Base-by-base conservation (phyloP, 2,888 invertebrate species). In the Hirtodrosophila alboralis region DNA sequence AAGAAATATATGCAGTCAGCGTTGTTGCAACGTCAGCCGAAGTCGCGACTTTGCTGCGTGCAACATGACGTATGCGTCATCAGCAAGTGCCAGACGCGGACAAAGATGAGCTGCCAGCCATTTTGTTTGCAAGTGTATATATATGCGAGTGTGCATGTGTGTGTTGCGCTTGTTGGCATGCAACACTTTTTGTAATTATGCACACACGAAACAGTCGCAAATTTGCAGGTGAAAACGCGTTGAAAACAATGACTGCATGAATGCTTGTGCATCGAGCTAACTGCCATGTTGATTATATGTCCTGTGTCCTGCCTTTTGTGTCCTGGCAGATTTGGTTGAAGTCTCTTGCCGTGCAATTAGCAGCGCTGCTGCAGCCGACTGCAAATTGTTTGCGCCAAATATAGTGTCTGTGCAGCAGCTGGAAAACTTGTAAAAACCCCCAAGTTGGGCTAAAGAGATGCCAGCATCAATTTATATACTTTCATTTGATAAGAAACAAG, bases 31-130 rank as follows among this genome's bases (percentile, higher is more conserved):
- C 71, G 47, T 76, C 76, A 77, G 71, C 57, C 43, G 66, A 74
- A 79, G 66, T 69, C 73, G 77, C 84, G 69, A 75, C 65, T 47
- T 34, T 38, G 59, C 2, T 18, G 4, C 18, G 2, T 73, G 49
- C 75, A 71, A 78, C 83, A 84, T 84, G 79, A 71, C 79, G 72
- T 71, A 81, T 78, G 85, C 79, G 71, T 81, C 83, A 81, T 78
- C 65, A 57, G 59, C 7, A 56, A 67, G 45, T 53, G 66, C 61
- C 76, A 75, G 67, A 75, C 74, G 31, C 8, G n/a, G 31, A 21
- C 27, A 18, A 48, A 70, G 63, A 68, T 63, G 64, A 63, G 69
- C 40, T 59, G 40, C 30, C 49, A 41, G 28, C 34, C 33, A 37
- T 40, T 10, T n/a, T 23, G 48, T 33, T n/a, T 36, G 21, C 26